Base-by-base conservation (phyloP, 2,797 vertebrate species). In the Paedocypris micromegethes region DNA sequence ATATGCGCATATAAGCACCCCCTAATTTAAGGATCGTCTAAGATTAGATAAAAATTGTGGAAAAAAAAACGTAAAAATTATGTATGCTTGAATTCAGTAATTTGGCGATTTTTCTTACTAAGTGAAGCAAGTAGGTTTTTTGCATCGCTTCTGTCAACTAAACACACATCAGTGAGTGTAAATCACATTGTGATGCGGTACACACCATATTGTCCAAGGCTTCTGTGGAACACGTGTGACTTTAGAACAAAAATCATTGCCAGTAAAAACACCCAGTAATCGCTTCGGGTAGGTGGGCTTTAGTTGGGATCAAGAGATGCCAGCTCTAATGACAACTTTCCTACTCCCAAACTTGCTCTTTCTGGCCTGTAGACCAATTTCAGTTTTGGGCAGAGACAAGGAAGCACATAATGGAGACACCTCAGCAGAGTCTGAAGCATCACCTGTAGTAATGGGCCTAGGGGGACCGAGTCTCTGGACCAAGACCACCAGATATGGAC, bases 381-480 rank as follows among this genome's bases (percentile, higher is more conserved):
- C 78, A 75, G 82, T 73, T 84, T 80, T 79, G 61, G 74, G 67
- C 74, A 50, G 51, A 70, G 63, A 78, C 62, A 70, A 63, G 69
- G 77, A 76, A 73, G 70, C 70, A 78, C 80, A 78, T 82, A 83
- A 77, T 78, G 57, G 58, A 82, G 77, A 66, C 75, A 74, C 70
- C 70, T 68, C 51, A 69, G 74, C 75, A 78, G 75, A 80, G 78
- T 83, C 74, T 80, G 8, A 72, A 83, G 83, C 82, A 81, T 83
- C 83, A 84, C 80, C 83, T 84, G 77, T 75, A 59, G 80, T 84
- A 86, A 84, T 83, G 69, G 79, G 82, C 80, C 84, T 84, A 78
- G 77, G 72, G 83, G 79, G 81, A 84, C 71, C 23, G 23, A 23
- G 68, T 65, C 56, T 80, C 72, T 77, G 75, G 78, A 79, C 78